phyloP scores from a whole-genome alignment of 2,797 vertebrate genomes.

The Trachops cirrhosus region DNA sequence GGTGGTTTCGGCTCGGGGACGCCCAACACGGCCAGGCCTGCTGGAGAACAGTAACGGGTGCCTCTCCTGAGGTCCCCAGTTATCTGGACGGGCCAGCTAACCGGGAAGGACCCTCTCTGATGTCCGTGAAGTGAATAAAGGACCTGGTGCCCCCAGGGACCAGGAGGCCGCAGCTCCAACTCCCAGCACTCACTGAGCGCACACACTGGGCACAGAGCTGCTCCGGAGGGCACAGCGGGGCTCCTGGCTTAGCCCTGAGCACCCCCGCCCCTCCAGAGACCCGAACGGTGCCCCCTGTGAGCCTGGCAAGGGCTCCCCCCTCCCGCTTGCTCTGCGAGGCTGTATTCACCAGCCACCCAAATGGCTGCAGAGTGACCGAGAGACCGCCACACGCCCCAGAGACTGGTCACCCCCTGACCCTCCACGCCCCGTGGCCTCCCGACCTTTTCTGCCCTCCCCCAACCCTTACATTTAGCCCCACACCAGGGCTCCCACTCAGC shows the following conservation, averaged over 20 bases:
- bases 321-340: background rate
- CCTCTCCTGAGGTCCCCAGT: background rate
- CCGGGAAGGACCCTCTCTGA: background rate
- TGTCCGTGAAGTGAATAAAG: rapidly evolving
- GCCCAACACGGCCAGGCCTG: background rate
- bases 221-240: background rate
- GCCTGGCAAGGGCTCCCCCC: background rate
- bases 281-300: rapidly evolving
- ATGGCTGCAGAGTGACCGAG: background rate
- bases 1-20: background rate
- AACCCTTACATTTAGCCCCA: too few relatives aligned
- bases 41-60: background rate
- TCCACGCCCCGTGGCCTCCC: background rate
- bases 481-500: background rate
- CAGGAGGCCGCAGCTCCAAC: background rate
- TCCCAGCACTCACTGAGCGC: rapidly evolving
- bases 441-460: background rate
- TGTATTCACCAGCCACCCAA: too few relatives aligned
- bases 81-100: background rate
- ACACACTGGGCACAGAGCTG: background rate
- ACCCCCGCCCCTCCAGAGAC: background rate
- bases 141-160: background rate
- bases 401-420: too few relatives aligned
- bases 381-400: rapidly evolving
- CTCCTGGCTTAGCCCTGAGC: background rate